Percentiles rank a stretch among this genome's conserved stretches.
Conservation (phyloP, 2,888 invertebrate species). For the Oscheius myriophilus region DNA sequence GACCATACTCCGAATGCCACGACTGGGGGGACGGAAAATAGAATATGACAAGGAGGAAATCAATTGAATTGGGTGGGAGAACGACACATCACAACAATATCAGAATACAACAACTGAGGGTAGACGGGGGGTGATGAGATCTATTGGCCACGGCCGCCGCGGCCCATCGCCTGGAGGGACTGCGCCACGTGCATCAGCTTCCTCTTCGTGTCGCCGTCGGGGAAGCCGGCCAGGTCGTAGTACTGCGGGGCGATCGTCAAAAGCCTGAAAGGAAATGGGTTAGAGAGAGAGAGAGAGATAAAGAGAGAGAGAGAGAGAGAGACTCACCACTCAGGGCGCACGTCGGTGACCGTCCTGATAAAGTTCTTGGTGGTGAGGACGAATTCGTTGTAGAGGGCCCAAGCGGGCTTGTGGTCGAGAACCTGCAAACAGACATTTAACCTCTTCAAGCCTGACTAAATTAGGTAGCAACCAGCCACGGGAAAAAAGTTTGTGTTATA, state of each 20-base stretch:
- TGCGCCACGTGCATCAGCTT: slow-evolving; percentile 83
- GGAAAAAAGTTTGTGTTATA: no score
- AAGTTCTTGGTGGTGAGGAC: slow-evolving; percentile 99
- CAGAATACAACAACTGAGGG: no score
- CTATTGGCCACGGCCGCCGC: neutral
- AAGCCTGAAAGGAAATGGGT: slow-evolving; percentile 82
- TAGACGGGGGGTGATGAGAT: no score
- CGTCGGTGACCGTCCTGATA: slow-evolving; percentile 96
- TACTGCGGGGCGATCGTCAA: slow-evolving; percentile 95
- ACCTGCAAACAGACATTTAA: slow-evolving; percentile 70
- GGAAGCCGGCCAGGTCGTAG: slow-evolving; percentile 97
- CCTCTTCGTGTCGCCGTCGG: slow-evolving; percentile 93
- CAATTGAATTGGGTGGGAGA: no score
- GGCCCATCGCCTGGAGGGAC: slow-evolving; percentile 9
- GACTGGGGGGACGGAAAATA: no score
- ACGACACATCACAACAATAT: no score
- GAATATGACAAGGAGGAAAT: no score
- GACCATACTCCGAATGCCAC: no score
- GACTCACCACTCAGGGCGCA: slow-evolving; percentile 84
- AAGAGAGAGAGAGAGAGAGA: slow-evolving; percentile 1
- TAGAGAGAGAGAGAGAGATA: neutral
- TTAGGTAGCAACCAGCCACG: no score
- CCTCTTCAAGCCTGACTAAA: no score
- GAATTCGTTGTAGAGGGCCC: slow-evolving; percentile 99
- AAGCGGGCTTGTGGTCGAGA: slow-evolving; percentile 98